Evolutionary conservation across 2,797 vertebrate species (phyloP), one percentile per base, ranked within the genome.

Genomic region (Rousettus madagascariensis): DNA sequence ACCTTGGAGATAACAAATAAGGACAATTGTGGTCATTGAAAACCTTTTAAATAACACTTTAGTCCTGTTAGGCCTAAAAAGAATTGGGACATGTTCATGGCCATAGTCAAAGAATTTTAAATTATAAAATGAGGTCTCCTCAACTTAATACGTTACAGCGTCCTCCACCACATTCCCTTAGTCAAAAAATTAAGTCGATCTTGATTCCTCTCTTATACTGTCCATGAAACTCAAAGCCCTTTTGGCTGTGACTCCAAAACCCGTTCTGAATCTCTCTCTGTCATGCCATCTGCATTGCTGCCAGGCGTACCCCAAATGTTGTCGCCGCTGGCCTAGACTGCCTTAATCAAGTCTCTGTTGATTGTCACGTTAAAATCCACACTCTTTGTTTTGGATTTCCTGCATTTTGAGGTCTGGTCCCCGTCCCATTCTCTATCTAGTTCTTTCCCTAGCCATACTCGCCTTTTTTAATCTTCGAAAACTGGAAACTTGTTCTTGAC

Each of bases 1-100:
- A 86, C 66, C 7, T 89, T 92, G 13, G 63, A 82, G 19, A 78
- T 19, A 65, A 90, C 17, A 22, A 79, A 71, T 38, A 92, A 26
- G 36, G 33, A 77, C 17, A 84, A 77, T 24, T 5, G 33, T 36
- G 17, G 7, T 55, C 28, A 93, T 8, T 33, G 43, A 63, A 89
- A 68, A n/a, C 3, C 28, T 87, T 82, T 68, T 77, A 83, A 78
- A 38, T 63, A 36, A 65, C 49, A 63, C 4, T 22, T 22, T 17
- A 51, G 24, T 49, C 30, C 59, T 38, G 2, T 75, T 91, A 66
- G 5, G 49, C 13, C 5, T 77, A 55, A 90, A 93, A n/a, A 77
- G 3, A 8, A 63, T 22, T 20, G 71, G 33, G 4, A 16, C 7
- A 7, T 66, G 68, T 66, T n/a, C 5, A 49, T 49, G 66, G 77